Conservation (phyloP, 2,888 invertebrate species). For the Nymphalis polychloros region DNA sequence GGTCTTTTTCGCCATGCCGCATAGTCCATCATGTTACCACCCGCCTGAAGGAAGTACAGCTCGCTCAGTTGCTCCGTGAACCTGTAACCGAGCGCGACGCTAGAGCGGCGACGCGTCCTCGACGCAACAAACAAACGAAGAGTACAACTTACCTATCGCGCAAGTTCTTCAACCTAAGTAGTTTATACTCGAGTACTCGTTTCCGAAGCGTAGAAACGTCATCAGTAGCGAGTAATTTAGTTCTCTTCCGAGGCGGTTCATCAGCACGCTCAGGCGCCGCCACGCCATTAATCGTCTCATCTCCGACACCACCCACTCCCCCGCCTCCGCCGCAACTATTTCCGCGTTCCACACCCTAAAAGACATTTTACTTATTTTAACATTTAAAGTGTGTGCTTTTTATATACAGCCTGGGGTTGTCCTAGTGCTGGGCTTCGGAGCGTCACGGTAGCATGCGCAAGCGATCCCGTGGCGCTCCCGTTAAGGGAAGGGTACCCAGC, state of each 20-base stretch:
- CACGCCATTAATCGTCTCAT: constrained; percentile 50
- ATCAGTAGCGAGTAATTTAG: constrained; percentile 50
- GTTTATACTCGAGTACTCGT: constrained; percentile 86
- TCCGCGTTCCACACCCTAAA: constrained; percentile 67
- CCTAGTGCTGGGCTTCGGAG: too few relatives aligned
- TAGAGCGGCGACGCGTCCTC: constrained; percentile 31
- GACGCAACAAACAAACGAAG: constrained; percentile 1
- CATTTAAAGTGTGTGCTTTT: too few relatives aligned
- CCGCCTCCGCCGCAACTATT: constrained; percentile 39
- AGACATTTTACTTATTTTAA: constrained; percentile 31
- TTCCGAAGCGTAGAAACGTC: constrained; percentile 79
- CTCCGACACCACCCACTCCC: constrained; percentile 46
- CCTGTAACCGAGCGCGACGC: constrained; percentile 56
- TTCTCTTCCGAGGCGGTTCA: constrained; percentile 66
- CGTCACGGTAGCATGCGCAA: too few relatives aligned
- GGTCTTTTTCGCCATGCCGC: constrained; percentile 91
- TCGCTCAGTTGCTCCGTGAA: constrained; percentile 91
- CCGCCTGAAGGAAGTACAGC: constrained; percentile 92
- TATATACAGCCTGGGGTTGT: too few relatives aligned
- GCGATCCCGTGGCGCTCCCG: too few relatives aligned
- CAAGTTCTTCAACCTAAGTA: constrained; percentile 85
- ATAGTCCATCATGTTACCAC: constrained; percentile 94
- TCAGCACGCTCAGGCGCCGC: constrained; percentile 44
- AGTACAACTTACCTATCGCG: constrained; percentile 80
- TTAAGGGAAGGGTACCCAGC: too few relatives aligned